Base-by-base conservation (phyloP, 2,888 invertebrate genomes). In the Euzophera pinguis region DNA sequence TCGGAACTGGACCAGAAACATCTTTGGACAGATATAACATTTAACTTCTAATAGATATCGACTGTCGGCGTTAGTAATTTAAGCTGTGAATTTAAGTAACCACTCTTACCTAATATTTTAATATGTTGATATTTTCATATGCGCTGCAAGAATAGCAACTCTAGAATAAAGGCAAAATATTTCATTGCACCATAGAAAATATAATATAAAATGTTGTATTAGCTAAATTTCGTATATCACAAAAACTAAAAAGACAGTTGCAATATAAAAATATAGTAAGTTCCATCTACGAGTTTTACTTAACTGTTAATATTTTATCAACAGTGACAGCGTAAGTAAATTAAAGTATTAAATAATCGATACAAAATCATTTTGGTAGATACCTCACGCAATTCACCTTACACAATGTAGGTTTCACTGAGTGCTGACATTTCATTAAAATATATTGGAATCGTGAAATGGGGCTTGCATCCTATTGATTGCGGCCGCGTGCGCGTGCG, bases 371-470 rank as follows among this genome's bases (percentile, higher is more conserved):
- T 48, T 37, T 16, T 12, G 66, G 69, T 68, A 70, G 68, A 71
- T 67, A 68, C 64, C 68, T 67, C 69, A 67, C 64, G 64, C 63
- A 65, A 65, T 57, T 71, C 61, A 64, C 57, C 67, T 86, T 87
- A 69, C 83, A 78, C 80, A 85, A 86, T 77, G 74, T 75, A 74
- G 73, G 79, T 84, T 84, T 80, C 83, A 81, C 75, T 78, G 79
- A 84, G 81, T 83, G 80, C 88, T 83, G 86, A 84, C 87, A 88
- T 89, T 89, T 88, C 80, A 86, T 87, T 88, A 83, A 81, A 83
- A 81, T 82, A 81, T 85, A 89, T 89, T 88, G 87, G 81, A 89
- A 87, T 89, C 89, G 89, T 88, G 89, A 86, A 89, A 82, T 79
- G 76, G 83, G 72, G 77, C 75, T 76, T 80, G 83, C 77, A 82